A percentile compares a stretch with the other conserved stretches of the same genome.
Evolutionary conservation across 2,888 invertebrate genomes (phyloP).

Genomic region (Mythimna pallens): DNA sequence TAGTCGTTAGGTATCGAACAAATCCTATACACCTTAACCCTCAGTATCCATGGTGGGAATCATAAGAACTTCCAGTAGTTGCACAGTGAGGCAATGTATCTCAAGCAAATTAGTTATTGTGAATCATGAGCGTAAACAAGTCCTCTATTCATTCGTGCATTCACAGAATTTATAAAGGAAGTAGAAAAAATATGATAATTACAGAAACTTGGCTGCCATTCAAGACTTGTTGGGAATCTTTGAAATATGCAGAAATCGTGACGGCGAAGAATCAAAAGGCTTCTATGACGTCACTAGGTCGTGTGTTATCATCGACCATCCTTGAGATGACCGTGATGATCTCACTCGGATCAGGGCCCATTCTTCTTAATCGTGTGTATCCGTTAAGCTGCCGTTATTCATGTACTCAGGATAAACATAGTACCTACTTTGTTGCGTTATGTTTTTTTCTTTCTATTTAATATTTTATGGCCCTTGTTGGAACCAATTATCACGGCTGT

Average conservation of each 20-base stretch:
- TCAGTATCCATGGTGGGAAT: not conserved
- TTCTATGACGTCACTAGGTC: slow-evolving; percentile 61
- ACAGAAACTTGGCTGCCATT: slow-evolving; percentile 37
- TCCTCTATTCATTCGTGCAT: slow-evolving; percentile 28
- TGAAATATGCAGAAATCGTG: slow-evolving; percentile 61
- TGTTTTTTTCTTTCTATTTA: slow-evolving; percentile 12
- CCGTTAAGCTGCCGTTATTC: slow-evolving; percentile 5
- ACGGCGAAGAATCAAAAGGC: slow-evolving; percentile 48
- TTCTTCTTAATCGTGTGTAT: slow-evolving; percentile 37
- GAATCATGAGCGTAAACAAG: slow-evolving; percentile 7
- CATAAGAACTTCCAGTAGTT: not conserved
- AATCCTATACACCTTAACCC: too few relatives aligned
- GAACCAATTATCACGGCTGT: slow-evolving; percentile 1
- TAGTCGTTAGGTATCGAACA: not conserved
- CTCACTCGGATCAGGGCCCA: slow-evolving; percentile 54
- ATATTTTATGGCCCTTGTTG: slow-evolving; percentile 2
- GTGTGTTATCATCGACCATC: slow-evolving; percentile 65
- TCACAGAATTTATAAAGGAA: slow-evolving; percentile 46
- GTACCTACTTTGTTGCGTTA: not conserved
- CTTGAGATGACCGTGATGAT: slow-evolving; percentile 67
- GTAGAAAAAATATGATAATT: slow-evolving; percentile 46
- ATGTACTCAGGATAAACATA: slow-evolving; percentile 17
- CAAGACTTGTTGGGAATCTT: slow-evolving; percentile 33
- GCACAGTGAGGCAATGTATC: not conserved
- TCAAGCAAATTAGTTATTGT: not conserved